These are phyloP conservation scores for Prosopocoilus inquinatus DNA, from an alignment of 2,888 invertebrate species.

Conservation along the genomic window DNA sequence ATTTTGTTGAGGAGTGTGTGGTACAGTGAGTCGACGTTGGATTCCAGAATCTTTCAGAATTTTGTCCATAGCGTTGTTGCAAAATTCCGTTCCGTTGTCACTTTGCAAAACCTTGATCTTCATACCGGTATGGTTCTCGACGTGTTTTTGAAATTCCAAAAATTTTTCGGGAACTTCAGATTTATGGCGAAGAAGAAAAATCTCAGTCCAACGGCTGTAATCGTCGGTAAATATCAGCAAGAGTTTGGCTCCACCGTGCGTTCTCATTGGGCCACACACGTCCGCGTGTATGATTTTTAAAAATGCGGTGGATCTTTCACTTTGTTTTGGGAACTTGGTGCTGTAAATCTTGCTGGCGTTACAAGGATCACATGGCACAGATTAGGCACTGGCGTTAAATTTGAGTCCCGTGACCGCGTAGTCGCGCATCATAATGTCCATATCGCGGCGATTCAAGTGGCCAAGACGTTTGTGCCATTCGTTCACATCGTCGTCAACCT, in stretches of 20 bases:
- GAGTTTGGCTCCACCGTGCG: not conserved
- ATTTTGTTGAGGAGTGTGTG: not conserved
- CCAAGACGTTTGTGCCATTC: too few species aligned
- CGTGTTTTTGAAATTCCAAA: not conserved
- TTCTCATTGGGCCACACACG: conserved; percentile 13
- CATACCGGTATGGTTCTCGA: not conserved
- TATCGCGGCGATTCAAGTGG: too few species aligned
- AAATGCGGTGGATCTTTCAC: too few species aligned
- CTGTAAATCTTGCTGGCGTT: too few species aligned
- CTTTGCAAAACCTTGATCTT: not conserved
- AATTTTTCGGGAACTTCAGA: not conserved
- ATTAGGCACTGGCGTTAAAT: too few species aligned
- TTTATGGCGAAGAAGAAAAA: not conserved
- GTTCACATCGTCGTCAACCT: too few species aligned
- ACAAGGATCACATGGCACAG: too few species aligned
- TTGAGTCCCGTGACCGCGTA: too few species aligned
- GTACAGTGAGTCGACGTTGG: not conserved
- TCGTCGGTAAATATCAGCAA: not conserved
- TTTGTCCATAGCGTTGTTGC: not conserved
- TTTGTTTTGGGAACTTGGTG: too few species aligned
- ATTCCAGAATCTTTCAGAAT: not conserved
- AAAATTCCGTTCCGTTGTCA: not conserved
- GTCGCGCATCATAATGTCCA: too few species aligned
- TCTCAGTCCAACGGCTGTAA: not conserved
- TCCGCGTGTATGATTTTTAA: too few species aligned